Percentiles rank a stretch among this genome's conserved stretches.
phyloP scores from a whole-genome alignment of 2,888 invertebrate genomes.

The Chloroclysta siterata region DNA sequence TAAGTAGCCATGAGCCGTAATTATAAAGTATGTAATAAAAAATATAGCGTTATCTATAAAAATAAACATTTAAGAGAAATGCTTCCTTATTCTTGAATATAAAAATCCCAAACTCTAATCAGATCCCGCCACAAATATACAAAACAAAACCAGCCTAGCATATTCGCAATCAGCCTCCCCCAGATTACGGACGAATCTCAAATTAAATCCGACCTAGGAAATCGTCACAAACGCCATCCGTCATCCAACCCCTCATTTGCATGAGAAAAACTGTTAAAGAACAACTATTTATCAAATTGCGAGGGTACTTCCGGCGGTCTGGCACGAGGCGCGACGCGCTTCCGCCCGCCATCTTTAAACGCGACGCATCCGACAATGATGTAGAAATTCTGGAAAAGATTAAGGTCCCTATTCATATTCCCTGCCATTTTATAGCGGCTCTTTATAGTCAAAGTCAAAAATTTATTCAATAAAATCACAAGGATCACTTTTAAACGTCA shows the following conservation, averaged over 20 bases:
- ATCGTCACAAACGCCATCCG: constrained; percentile 83
- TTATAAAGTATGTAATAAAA: no score
- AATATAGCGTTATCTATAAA: no score
- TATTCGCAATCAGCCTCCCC: constrained; percentile 59
- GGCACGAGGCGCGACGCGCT: constrained; percentile 81
- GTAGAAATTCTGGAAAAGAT: constrained; percentile 43
- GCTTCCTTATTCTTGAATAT: no score
- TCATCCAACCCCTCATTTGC: constrained; percentile 84
- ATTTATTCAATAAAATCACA: no score
- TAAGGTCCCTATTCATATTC: neutral
- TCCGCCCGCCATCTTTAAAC: constrained; percentile 78
- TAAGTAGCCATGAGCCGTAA: no score
- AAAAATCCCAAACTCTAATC: constrained; percentile 7
- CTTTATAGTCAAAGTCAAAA: no score
- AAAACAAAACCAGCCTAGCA: constrained; percentile 44
- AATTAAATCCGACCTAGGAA: constrained; percentile 83
- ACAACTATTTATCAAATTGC: constrained; percentile 85
- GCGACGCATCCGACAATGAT: constrained; percentile 50
- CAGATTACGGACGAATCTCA: constrained; percentile 73
- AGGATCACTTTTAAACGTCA: no score
- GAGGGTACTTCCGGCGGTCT: constrained; percentile 81
- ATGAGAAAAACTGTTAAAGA: constrained; percentile 84
- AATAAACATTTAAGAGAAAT: no score
- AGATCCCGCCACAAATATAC: constrained; percentile 27
- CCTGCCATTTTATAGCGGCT: neutral